Conservation (phyloP, 2,113 vertebrate species). For the Heteronetta atricapilla region DNA sequence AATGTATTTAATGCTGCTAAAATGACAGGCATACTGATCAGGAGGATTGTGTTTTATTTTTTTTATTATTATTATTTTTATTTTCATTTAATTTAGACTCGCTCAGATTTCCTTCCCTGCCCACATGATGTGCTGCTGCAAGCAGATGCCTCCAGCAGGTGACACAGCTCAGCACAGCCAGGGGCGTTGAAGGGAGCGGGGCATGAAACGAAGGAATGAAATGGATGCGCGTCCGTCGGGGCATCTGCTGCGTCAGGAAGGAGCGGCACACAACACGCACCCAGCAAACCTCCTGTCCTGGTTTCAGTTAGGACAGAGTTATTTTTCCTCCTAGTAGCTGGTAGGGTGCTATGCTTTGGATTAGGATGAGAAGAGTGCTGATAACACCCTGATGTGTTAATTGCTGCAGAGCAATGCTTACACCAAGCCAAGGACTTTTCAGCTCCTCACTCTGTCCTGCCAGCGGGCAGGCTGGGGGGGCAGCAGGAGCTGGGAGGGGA, state of each 20-base stretch:
- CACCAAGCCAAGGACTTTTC: no score
- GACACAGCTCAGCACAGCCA: background rate
- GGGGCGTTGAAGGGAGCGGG: background rate
- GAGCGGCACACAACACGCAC: background rate
- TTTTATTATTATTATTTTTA: no score
- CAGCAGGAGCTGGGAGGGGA: no score
- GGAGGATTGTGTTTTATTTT: constrained; percentile 28
- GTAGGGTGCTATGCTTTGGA: no score
- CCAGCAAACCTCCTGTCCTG: background rate
- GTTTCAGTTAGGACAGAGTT: no score
- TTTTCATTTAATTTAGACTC: background rate
- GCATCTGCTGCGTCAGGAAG: background rate
- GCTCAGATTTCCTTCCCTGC: background rate
- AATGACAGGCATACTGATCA: constrained; percentile 55
- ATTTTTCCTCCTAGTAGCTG: no score
- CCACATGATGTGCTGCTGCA: background rate
- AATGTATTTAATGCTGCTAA: background rate
- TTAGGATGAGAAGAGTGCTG: no score
- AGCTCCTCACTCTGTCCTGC: no score
- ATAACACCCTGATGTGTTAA: no score
- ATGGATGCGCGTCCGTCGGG: background rate
- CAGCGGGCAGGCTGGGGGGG: no score
- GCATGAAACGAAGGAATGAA: background rate
- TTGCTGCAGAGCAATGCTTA: no score
- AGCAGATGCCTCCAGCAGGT: background rate